Evolutionary conservation across 1,140 invertebrate species (phyloP).

Genomic region (Calephelis virginiensis): DNA sequence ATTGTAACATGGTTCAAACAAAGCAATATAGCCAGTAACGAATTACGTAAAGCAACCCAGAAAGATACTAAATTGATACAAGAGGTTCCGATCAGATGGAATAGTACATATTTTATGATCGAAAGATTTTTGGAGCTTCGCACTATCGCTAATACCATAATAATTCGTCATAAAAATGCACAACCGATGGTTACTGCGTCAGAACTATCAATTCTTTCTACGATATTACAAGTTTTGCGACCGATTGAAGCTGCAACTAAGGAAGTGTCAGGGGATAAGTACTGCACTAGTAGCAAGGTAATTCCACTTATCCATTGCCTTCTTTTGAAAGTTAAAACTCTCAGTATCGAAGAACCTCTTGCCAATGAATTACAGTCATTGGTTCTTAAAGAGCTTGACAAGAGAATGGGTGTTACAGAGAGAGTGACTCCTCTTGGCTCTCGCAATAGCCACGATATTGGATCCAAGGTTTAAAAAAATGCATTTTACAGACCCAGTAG

Average conservation of each 20-base stretch:
- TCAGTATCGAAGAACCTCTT: slow-evolving; percentile 22
- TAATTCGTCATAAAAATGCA: slow-evolving; percentile 28
- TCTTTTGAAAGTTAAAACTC: slow-evolving; percentile 23
- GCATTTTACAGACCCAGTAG: no score
- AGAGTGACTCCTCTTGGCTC: slow-evolving; percentile 27
- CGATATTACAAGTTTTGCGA: slow-evolving; percentile 43
- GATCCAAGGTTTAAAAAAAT: no score
- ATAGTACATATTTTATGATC: slow-evolving; percentile 3
- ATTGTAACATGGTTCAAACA: slow-evolving; percentile 1
- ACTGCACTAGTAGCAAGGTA: slow-evolving; percentile 58
- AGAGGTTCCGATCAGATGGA: not conserved
- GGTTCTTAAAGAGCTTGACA: slow-evolving; percentile 29
- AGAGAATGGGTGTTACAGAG: slow-evolving; percentile 36
- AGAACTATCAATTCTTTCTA: slow-evolving; percentile 47
- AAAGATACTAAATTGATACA: not conserved
- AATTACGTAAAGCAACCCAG: not conserved
- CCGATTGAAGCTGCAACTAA: slow-evolving; percentile 57
- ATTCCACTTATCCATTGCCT: slow-evolving; percentile 34
- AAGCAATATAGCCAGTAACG: not conserved
- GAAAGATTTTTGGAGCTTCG: slow-evolving; percentile 21
- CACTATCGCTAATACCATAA: slow-evolving; percentile 18
- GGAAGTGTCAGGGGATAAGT: slow-evolving; percentile 61
- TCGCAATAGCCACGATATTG: slow-evolving; percentile 32
- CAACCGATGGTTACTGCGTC: slow-evolving; percentile 51
- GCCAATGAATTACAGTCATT: slow-evolving; percentile 26